These are phyloP conservation scores for Epinephelus fuscoguttatus DNA, from an alignment of 2,113 vertebrate species.

Conservation along the genomic window DNA sequence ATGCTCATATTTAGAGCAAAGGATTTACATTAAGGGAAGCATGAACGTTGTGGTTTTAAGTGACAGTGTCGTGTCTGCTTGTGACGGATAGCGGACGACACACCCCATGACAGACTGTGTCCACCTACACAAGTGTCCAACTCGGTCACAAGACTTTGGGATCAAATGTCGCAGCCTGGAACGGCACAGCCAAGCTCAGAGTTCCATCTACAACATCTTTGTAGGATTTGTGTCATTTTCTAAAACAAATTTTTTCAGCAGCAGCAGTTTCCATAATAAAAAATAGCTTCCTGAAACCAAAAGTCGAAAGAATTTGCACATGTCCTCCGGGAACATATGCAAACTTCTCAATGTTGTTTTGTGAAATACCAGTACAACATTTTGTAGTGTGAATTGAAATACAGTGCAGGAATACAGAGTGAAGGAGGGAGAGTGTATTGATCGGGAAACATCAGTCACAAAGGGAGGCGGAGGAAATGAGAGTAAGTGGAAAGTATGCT, in stretches of 20 bases:
- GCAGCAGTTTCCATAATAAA: neutral
- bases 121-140: neutral
- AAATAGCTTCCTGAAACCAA: neutral
- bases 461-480: neutral
- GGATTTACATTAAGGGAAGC: constrained; percentile 26
- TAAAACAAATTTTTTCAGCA: neutral
- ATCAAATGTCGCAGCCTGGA: neutral
- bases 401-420: neutral
- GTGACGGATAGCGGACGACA: neutral
- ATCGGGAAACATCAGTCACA: neutral
- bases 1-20: constrained; percentile 65
- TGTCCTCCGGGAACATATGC: neutral
- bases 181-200: no score
- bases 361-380: neutral
- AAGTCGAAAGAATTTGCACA: neutral
- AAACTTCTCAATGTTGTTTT: neutral
- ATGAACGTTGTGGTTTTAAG: constrained; percentile 30
- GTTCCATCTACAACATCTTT: neutral
- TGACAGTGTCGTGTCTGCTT: constrained; percentile 23
- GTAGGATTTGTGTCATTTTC: neutral
- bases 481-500: neutral
- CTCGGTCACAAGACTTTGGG: neutral
- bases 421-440: constrained; percentile 4
- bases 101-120: neutral
- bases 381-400: neutral